Evolutionary conservation across 64 coral and sea anemone species (phyloP), one percentile per base, ranked within the genome.

Genomic region (Porites lutea): DNA sequence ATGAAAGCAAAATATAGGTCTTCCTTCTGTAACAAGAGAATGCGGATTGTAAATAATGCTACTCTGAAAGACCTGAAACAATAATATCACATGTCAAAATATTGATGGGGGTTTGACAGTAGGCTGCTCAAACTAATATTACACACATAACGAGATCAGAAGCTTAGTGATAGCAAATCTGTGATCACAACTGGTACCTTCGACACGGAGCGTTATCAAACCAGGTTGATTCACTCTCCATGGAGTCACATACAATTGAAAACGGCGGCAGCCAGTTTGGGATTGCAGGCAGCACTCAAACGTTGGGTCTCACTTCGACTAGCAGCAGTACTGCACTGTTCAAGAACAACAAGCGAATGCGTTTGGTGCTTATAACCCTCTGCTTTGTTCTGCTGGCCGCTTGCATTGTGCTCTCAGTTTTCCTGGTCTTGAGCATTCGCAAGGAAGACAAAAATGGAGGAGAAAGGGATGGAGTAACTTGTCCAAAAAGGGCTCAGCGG

Each of bases 41-140:
- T 60, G 54, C n/a, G 22, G 2, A 64, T 14, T 64, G 58, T 61
- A 82, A 82, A 82, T 60, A 65, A 15, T 48, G 21, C 59, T 37
- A 15, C 16, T 6, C 27, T 37, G 27, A 37, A 37, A 37, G 27
- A 37, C 27, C 27, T 37, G 27, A 52, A 68, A 84, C 45, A 84
- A 68, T 65, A 46, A 68, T 69, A 84, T 84, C 45, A 51, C 63
- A 48, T 84, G 81, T 84, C 81, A 84, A 66, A 69, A 68, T 69
- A 4, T 76, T 68, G 81, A 84, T 65, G 63, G 8, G 62, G 13
- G 4, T 48, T 49, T 69, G 61, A 84, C 81, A 22, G 62, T 22
- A 8, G 13, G 46, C 54, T 9, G 48, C 45, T 65, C 63, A 68
- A 82, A 65, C 14, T 84, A 51, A 84, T 52, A 84, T 68, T 20